Base-by-base conservation (phyloP, 1,140 invertebrate species). In the Hestina assimilis region DNA sequence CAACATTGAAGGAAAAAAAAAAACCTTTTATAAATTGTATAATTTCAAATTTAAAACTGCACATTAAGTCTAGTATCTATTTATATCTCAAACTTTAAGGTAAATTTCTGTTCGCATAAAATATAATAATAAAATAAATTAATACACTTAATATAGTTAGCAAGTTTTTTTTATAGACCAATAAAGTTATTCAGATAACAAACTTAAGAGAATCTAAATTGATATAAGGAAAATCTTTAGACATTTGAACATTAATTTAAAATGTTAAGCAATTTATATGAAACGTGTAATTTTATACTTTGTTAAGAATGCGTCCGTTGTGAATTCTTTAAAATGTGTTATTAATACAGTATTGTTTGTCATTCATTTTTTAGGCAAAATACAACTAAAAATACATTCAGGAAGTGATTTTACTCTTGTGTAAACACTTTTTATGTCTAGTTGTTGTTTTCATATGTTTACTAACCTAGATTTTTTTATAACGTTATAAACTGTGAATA, bases 231-330 rank as follows among this genome's bases (percentile, higher is more conserved):
- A 47, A 47, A 47, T 31, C 28, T 47, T 12, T 19, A 1, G 26
- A 31, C 15, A 20, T 47, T 47, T 31, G 11, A 17, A 31, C n/a
- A 47, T 31, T 26, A 11, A 31, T 47, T 31, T 47, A 20, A 17
- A 46, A 17, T n/a, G 21, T 24, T 46, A 17, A 47, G 45, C 45
- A 31, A 47, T 47, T 47, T 47, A 47, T 31, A 47, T 20, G 23
- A 28, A 33, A 47, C 45, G 17, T 33, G 45, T 26, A 47, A 47
- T 47, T 47, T 47, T 15, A 47, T 47, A 47, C 28, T 19, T n/a
- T 31, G 15, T 33, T 29, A 11, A 17, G 28, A 29, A 46, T 4
- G 8, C 9, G 15, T 15, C 19, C 45, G 17, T 20, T 12, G 8
- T 47, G 33, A 14, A 35, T 8, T 19, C n/a, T 19, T 38, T 3